Evolutionary conservation across 2,888 invertebrate genomes (phyloP), one percentile per base, ranked within the genome.

Genomic region (Pemphredon lugubris): DNA sequence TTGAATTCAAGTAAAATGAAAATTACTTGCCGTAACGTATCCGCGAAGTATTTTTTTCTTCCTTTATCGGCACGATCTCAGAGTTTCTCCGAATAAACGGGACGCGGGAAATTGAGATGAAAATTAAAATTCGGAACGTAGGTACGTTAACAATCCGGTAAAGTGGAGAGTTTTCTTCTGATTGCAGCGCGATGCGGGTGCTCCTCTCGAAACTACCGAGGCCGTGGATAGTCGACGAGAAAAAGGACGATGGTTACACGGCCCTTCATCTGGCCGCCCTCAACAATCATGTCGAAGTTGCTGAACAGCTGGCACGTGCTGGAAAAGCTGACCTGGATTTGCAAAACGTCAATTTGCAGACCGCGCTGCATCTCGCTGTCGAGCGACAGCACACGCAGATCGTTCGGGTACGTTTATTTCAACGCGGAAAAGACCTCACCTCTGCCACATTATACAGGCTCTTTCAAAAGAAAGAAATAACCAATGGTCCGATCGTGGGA

Each of bases 371-470:
- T 90, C 92, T 99, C 64, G 98, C 98, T 0, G 98, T 98, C 9
- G 98, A 98, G 91, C 92, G 98, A 7, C 98, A 98, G 87, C 98
- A 99, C 90, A 97, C 97, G n/a, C 98, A 98, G 91, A 98, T 99
- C 76, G 98, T 98, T 65, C 93, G 98, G 87, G 94, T 95, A 90
- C 90, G 92, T 90, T 23, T 21, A 30, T 51, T 53, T 58, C 37
- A n/a, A 6, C 20, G 21, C 5, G 26, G 14, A 37, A 44, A 18
- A 23, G 18, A n/a, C n/a, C n/a, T n/a, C n/a, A n/a, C n/a, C n/a
- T n/a, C n/a, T n/a, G n/a, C n/a, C n/a, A n/a, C n/a, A n/a, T n/a
- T n/a, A n/a, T n/a, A n/a, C n/a, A n/a, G n/a, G n/a, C n/a, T n/a
- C n/a, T n/a, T n/a, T n/a, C n/a, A n/a, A n/a, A n/a, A n/a, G n/a